phyloP scores from a whole-genome alignment of 2,888 invertebrate genomes.

The Ypsolopha scabrella region DNA sequence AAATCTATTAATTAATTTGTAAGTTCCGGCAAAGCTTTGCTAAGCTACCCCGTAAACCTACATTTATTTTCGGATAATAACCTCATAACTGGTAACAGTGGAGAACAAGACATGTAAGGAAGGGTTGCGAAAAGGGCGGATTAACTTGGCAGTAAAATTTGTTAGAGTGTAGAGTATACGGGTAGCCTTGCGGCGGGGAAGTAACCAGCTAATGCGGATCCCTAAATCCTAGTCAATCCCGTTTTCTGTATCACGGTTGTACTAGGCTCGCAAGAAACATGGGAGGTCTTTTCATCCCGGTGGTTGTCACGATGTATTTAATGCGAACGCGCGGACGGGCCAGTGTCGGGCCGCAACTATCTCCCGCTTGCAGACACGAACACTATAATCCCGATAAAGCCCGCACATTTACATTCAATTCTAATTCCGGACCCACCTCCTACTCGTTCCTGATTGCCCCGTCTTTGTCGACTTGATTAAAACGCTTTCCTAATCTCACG shows the following conservation, averaged over 20 bases:
- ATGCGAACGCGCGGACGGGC: conserved; percentile 41
- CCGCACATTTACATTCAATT: conserved; percentile 73
- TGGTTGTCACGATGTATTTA: conserved; percentile 24
- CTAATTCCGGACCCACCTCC: conserved; percentile 57
- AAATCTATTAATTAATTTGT: conserved; percentile 48
- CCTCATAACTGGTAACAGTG: conserved; percentile 44
- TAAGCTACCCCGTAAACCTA: conserved; percentile 47
- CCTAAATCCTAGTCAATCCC: conserved; percentile 3
- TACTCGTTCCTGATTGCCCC: conserved; percentile 60
- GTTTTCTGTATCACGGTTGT: not conserved
- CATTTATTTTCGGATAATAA: conserved; percentile 62
- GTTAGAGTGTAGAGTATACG: conserved; percentile 46
- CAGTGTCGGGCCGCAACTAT: conserved; percentile 52
- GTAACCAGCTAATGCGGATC: conserved; percentile 26
- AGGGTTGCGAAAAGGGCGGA: conserved; percentile 52
- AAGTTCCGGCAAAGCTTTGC: conserved; percentile 26
- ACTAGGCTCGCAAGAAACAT: not conserved
- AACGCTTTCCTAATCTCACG: conserved; percentile 20
- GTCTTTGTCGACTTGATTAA: conserved; percentile 61
- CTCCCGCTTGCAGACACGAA: conserved; percentile 62
- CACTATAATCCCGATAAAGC: conserved; percentile 72
- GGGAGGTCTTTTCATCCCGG: conserved; percentile 25
- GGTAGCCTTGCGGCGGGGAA: conserved; percentile 42
- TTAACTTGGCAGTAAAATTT: conserved; percentile 64
- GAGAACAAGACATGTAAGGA: conserved; percentile 52